Evolutionary conservation across 1,140 invertebrate species (phyloP), one percentile per base, ranked within the genome.

Genomic region (Chironomus striatipennis): DNA sequence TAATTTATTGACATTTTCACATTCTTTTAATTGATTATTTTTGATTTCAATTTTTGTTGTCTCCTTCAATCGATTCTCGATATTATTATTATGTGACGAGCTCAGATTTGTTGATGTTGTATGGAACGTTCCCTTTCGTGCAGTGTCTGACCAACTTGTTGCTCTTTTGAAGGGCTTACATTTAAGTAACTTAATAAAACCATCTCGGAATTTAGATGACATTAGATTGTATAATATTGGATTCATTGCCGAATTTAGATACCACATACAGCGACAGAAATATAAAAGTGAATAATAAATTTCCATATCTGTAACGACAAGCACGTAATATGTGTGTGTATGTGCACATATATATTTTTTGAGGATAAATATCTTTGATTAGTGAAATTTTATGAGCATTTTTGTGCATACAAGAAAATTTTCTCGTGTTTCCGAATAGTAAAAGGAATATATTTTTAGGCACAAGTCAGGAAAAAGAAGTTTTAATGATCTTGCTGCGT

Each of bases 201-300:
- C 93, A 17, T 90, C 88, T 10, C 94, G 86, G 83, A 96, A 96
- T 82, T 95, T 96, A 0, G 92, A 93, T n/a, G 93, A 95, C 90
- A 94, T 94, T 12, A 94, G 85, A 81, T 93, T 93, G 83, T 96
- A 96, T 15, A 96, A 85, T 77, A 96, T 93, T 4, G 94, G 94
- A 83, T 96, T 96, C 75, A 95, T 89, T 24, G 93, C 93, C 6
- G 93, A 95, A 80, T 96, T 95, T 18, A 95, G 86, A 83, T 96
- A 95, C 17, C 94, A 82, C 91, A 96, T 93, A 34, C 95, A 87
- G 72, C 93, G 87, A 78, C 89, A 92, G 82, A 95, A 91, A 82
- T 93, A 95, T 10, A 96, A 85, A 73, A 96, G 84, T 79, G 90
- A 91, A 83, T 93, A 95, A 83, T 93, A 96, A 8, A 86, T 86